These are phyloP conservation scores for Chrysomallon squamiferum DNA, from an alignment of 1,140 invertebrate species.

Conservation along the genomic window DNA sequence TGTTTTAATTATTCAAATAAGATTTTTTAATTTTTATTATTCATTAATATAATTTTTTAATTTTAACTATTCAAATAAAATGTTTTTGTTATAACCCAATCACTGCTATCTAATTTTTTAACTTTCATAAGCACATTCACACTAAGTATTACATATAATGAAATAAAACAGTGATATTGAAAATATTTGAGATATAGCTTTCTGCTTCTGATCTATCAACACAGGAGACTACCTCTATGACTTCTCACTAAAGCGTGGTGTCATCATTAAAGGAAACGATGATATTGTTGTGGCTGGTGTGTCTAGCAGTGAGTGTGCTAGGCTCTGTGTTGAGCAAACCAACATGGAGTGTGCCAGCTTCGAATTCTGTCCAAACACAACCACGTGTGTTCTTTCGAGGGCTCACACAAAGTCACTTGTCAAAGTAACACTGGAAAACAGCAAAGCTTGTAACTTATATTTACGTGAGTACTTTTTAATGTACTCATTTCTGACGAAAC, in stretches of 20 bases:
- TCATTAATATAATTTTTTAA: too few species aligned
- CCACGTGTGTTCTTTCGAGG: slow-evolving; percentile 26
- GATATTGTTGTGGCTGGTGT: slow-evolving; percentile 19
- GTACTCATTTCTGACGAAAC: not conserved
- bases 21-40: too few species aligned
- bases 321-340: slow-evolving; percentile 29
- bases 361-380: slow-evolving; percentile 31
- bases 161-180: too few species aligned
- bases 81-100: too few species aligned
- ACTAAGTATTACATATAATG: too few species aligned
- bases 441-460: not conserved
- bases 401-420: not conserved
- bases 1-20: too few species aligned
- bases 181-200: too few species aligned
- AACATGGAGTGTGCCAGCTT: slow-evolving; percentile 25
- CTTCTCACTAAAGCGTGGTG: slow-evolving; percentile 20
- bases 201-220: too few species aligned
- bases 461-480: not conserved
- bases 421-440: too few species aligned
- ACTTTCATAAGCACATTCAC: too few species aligned
- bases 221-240: slow-evolving; percentile 37
- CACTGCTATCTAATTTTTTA: too few species aligned
- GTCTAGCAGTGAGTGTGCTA: slow-evolving; percentile 23
- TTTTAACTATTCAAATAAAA: too few species aligned
- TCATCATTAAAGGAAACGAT: slow-evolving; percentile 11